Conservation (phyloP, 2,113 vertebrate species). For the Nanorana parkeri region DNA sequence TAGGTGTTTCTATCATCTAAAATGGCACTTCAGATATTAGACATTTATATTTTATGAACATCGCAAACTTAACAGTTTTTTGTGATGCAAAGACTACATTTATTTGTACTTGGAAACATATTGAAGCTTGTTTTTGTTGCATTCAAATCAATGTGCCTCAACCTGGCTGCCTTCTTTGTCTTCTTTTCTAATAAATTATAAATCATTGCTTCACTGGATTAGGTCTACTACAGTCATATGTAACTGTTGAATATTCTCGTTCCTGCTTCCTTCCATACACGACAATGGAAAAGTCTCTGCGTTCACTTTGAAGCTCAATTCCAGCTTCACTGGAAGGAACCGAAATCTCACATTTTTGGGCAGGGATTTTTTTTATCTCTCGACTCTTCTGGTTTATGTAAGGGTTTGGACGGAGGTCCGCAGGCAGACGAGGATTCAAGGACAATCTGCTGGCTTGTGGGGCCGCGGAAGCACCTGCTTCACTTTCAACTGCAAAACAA, state of each 20-base stretch:
- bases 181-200: no score
- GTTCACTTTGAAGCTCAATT: neutral
- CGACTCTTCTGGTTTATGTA: neutral
- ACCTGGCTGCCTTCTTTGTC: no score
- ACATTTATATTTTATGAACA: no score
- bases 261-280: neutral
- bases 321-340: neutral
- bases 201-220: neutral
- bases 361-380: neutral
- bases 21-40: no score
- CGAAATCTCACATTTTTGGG: neutral
- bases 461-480: neutral
- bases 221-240: neutral
- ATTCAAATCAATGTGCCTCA: no score
- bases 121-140: no score
- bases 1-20: no score
- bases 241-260: neutral
- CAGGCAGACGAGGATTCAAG: neutral
- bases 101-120: no score
- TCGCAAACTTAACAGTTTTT: no score
- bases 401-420: neutral
- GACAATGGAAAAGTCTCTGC: neutral
- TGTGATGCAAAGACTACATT: no score
- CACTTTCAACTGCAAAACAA: neutral
- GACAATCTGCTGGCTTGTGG: neutral